Base-by-base conservation (phyloP, 2,797 vertebrate species). In the Acrocephalus scirpaceus region DNA sequence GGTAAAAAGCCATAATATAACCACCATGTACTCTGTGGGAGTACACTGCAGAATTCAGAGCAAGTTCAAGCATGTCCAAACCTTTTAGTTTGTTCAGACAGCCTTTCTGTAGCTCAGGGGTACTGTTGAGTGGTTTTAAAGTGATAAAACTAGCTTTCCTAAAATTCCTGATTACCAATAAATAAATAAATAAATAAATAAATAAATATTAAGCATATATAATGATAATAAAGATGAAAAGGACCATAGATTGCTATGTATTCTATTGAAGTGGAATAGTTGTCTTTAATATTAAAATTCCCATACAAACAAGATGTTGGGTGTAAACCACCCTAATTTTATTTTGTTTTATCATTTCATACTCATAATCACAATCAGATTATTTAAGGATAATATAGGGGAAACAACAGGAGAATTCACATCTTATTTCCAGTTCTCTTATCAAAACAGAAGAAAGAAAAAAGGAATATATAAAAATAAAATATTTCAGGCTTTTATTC, bases 251-350 rank as follows among this genome's bases (percentile, higher is more conserved):
- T 36, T 61, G 14, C 5, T 72, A n/a, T 29, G 81, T 72, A 5
- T 50, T 86, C 5, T 29, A 32, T 18, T 85, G n/a, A 84, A 65
- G 76, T 32, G 6, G 8, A 90, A 54, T 58, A 69, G 47, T 32
- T 61, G 3, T 48, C 11, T 75, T 88, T 65, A 78, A 75, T 30
- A 10, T 44, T 50, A 73, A 64, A 3, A 73, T 70, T 66, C 51
- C 3, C 3, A 15, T 61, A n/a, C 3, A 58, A 69, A 47, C 27
- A 74, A 80, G 6, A 53, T 53, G 18, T 23, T 0, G 0, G 1
- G 5, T 6, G 1, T 2, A 16, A 32, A 70, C 11, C 23, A 5
- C 10, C 2, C 12, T 71, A 6, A 32, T 74, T 66, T 73, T 67
- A 23, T 32, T 7, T 69, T 73, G 14, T 74, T 82, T 65, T 57